Conservation (phyloP, 1,140 invertebrate genomes). For the Aplysia californica region DNA sequence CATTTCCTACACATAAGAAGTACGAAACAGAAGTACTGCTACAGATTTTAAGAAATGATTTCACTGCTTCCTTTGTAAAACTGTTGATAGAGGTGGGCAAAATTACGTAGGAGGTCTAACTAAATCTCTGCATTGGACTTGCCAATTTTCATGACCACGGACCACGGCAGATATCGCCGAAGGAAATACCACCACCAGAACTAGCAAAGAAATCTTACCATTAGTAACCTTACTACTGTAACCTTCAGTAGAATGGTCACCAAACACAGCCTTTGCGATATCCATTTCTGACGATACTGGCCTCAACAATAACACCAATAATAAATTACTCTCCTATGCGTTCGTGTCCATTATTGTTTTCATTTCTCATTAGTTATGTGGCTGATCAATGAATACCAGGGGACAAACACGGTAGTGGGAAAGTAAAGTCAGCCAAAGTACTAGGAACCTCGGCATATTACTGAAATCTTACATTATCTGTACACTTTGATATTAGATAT, state of each 20-base stretch:
- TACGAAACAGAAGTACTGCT: not conserved
- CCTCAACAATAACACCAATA: too few species aligned
- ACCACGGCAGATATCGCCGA: not conserved
- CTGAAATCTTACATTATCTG: too few species aligned
- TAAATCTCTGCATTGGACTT: not conserved
- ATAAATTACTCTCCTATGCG: too few species aligned
- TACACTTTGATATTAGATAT: too few species aligned
- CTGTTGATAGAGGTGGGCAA: not conserved
- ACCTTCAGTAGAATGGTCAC: slow-evolving; percentile 84
- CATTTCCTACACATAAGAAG: too few species aligned
- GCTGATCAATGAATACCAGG: too few species aligned
- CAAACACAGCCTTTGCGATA: slow-evolving; percentile 75
- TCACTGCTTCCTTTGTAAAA: not conserved
- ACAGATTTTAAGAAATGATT: not conserved
- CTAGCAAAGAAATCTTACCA: slow-evolving; percentile 36
- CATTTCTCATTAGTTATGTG: too few species aligned
- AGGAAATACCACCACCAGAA: not conserved
- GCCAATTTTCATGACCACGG: not conserved
- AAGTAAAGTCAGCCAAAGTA: too few species aligned
- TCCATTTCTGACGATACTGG: too few species aligned
- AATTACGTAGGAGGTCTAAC: not conserved
- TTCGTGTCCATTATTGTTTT: too few species aligned
- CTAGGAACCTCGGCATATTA: too few species aligned
- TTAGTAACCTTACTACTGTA: slow-evolving; percentile 71
- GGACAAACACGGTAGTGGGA: too few species aligned